Base-by-base conservation (phyloP, 2,888 invertebrate species). In the Elegia similella region DNA sequence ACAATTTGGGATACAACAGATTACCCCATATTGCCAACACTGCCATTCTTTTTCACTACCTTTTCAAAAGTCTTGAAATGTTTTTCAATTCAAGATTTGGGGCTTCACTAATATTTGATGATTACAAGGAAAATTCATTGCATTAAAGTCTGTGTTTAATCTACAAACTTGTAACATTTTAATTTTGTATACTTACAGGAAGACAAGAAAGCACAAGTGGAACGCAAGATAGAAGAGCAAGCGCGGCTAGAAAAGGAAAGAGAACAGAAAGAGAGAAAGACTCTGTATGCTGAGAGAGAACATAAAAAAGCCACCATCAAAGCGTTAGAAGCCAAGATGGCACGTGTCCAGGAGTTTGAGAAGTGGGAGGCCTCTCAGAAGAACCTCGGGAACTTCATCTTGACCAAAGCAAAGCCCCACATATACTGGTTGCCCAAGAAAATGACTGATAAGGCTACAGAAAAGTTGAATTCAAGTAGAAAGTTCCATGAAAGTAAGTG, bases 141-240 rank as follows among this genome's bases (percentile, higher is more conserved):
- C 23, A 23, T 23, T 23, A 5, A 23, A 23, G 5, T 23, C 23
- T 23, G 23, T 23, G 23, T 23, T 23, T 23, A 23, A 23, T 23
- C 23, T 23, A 3, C n/a, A n/a, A n/a, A n/a, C n/a, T n/a, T n/a
- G n/a, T n/a, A n/a, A n/a, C n/a, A n/a, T n/a, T n/a, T n/a, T n/a
- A n/a, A n/a, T n/a, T n/a, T n/a, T n/a, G n/a, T n/a, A n/a, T n/a
- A n/a, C 23, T 43, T 55, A 42, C 70, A 91, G 90, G 91, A 90
- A 73, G 90, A 91, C 0, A 91, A 90, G 59, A 90, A 84, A 70
- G 95, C 95, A 7, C 95, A 96, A 89, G 96, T 99, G 7, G 99
- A 99, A 86, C 95, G 96, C 59, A 97, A 98, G 82, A 94, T 99
- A 60, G 99, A 99, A 78, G 97, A 98, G 75, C 97, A 97, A 74